Evolutionary conservation across 1,140 invertebrate genomes (phyloP), one percentile per base, ranked within the genome.

Genomic region (Aculops lycopersici): DNA sequence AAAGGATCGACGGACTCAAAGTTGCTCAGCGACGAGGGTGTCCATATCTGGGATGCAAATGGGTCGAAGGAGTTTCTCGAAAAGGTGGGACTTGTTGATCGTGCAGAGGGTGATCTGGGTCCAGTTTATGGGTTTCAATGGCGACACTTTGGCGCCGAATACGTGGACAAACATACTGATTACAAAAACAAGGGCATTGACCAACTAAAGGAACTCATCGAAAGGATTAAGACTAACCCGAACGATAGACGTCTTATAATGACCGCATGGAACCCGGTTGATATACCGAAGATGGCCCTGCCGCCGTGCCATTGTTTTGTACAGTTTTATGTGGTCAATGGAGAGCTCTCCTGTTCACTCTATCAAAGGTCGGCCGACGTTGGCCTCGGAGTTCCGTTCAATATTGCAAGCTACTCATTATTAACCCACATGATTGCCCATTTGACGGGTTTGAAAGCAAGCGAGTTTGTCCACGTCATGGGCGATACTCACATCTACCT

Each of bases 111-210:
- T 41, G 92, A 98, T 61, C 61, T 98, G 19, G 92, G 92, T 1
- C 92, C 92, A 4, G 68, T 97, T 17, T 97, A 98, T 64, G 92
- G 92, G 0, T 98, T 97, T 53, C 92, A 98, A 55, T 98, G 92
- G 92, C 64, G 90, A 41, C 86, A 98, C 58, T 95, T 73, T 65
- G 92, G 92, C 21, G 86, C 88, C 2, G 58, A 81, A 49, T 98
- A 98, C 56, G 59, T 63, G 35, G 67, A 74, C 48, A 77, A 77
- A 64, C 60, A 76, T 46, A 64, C 72, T 37, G 72, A 95, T 59
- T 62, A 60, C 42, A 51, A 47, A 4, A 70, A 69, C 19, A 61
- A 94, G 61, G 92, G 92, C 38, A 65, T 81, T 43, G 80, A 98
- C 59, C 90, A 98, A 58, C 55, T 98, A 17, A 50, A 55, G 18